Percentiles rank a stretch among this genome's conserved stretches.
These are phyloP conservation scores for Pseudorasbora parva DNA, from an alignment of 2,113 vertebrate genomes.

Conservation along the genomic window DNA sequence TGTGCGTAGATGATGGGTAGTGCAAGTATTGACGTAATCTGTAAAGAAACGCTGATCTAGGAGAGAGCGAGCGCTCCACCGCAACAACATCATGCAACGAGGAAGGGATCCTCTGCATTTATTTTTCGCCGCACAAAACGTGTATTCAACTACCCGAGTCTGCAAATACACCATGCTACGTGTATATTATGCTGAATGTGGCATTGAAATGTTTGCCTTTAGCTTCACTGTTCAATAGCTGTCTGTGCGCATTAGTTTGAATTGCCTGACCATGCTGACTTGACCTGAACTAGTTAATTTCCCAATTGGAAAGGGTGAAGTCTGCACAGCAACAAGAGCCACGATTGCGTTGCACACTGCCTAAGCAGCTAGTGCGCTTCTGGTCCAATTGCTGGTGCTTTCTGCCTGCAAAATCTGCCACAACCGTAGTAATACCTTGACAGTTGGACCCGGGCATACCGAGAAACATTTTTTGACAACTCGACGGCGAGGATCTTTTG, in stretches of 20 bases:
- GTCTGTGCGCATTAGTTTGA: background rate
- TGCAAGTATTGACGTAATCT: conserved; percentile 26
- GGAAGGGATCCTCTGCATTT: conserved; percentile 67
- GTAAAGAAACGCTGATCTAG: conserved; percentile 25
- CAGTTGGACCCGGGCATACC: conserved; percentile 60
- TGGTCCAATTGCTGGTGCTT: conserved; percentile 79
- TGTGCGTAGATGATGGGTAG: background rate
- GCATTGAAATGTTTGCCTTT: background rate
- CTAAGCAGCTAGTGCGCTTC: conserved; percentile 75
- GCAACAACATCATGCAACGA: conserved; percentile 46
- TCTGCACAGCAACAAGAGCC: conserved; percentile 85
- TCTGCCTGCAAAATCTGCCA: conserved; percentile 75
- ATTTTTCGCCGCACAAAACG: conserved; percentile 43
- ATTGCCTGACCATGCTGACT: background rate
- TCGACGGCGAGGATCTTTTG: background rate
- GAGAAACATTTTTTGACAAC: conserved; percentile 8
- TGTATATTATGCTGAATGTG: background rate
- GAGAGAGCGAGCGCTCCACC: conserved; percentile 60
- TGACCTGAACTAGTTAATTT: conserved; percentile 69
- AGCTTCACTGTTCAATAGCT: background rate
- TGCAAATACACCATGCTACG: background rate
- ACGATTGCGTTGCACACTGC: conserved; percentile 76
- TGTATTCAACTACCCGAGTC: background rate
- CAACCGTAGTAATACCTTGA: conserved; percentile 64
- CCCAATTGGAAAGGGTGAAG: conserved; percentile 73